Percentiles rank a stretch among this genome's conserved stretches.
phyloP scores from a whole-genome alignment of 2,113 vertebrate species.

The Eulacestoma nigropectus region DNA sequence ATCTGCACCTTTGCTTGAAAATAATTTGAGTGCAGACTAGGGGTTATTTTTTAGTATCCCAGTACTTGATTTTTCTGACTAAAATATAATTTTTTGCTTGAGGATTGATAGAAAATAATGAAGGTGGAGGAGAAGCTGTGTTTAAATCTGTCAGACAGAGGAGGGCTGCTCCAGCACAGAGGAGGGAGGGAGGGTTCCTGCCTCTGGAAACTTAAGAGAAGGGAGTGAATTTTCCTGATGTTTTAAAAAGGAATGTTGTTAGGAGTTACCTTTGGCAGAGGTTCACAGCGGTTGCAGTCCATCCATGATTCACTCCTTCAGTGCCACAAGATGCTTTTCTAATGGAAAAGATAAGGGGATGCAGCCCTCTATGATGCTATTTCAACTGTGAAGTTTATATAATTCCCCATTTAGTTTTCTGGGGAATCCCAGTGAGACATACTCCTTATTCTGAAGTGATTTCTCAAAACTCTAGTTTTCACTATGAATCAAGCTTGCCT shows the following conservation, averaged over 20 bases:
- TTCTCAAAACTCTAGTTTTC: not conserved
- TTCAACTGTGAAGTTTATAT: not conserved
- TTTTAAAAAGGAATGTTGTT: not conserved
- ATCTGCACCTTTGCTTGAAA: not conserved
- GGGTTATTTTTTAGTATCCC: not conserved
- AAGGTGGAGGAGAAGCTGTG: not conserved
- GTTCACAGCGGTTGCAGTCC: not conserved
- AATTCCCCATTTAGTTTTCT: not conserved
- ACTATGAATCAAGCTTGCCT: not conserved
- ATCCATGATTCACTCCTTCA: not conserved
- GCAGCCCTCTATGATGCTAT: not conserved
- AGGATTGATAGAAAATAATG: not conserved
- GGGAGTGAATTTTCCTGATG: not conserved
- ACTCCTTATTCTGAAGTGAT: not conserved
- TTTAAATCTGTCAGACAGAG: not conserved
- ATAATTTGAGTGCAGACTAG: not conserved
- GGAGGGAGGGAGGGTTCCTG: not conserved
- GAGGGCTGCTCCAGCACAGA: not conserved
- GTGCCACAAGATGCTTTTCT: not conserved
- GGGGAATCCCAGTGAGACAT: not conserved
- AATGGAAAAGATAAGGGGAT: not conserved
- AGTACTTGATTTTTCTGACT: not conserved
- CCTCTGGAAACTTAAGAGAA: not conserved
- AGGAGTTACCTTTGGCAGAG: not conserved
- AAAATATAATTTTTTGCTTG: not conserved